These are phyloP conservation scores for Palythoa grandiflora DNA, from an alignment of 92 coral and sea anemone genomes.

Conservation along the genomic window DNA sequence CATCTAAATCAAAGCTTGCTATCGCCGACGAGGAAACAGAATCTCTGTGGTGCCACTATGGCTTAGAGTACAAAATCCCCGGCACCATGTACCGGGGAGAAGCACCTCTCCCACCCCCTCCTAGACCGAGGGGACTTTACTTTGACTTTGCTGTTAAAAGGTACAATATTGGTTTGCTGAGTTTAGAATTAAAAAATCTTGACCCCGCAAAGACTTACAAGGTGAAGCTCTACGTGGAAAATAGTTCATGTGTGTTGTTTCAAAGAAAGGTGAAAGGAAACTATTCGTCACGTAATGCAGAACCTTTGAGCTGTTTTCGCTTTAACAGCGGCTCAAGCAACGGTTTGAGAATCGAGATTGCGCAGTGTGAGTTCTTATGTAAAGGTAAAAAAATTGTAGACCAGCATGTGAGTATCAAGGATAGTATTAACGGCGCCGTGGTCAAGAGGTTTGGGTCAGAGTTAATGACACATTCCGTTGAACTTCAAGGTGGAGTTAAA, in stretches of 20 bases:
- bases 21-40: slow-evolving; percentile 44
- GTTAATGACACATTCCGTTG: slow-evolving; percentile 16
- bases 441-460: slow-evolving; percentile 25
- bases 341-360: slow-evolving; percentile 24
- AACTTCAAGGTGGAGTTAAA: slow-evolving; percentile 9
- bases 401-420: slow-evolving; percentile 5
- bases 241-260: slow-evolving; percentile 31
- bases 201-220: slow-evolving; percentile 15
- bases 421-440: slow-evolving; percentile 7
- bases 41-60: slow-evolving; percentile 38
- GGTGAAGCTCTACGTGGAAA: slow-evolving; percentile 29
- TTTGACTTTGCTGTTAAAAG: slow-evolving; percentile 10
- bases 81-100: slow-evolving; percentile 69
- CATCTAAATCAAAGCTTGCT: slow-evolving; percentile 45
- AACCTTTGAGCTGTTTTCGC: slow-evolving; percentile 39
- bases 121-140: slow-evolving; percentile 25
- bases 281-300: background rate
- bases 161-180: slow-evolving; percentile 36
- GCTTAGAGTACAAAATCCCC: slow-evolving; percentile 43
- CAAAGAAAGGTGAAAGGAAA: slow-evolving; percentile 24
- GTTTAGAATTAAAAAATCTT: slow-evolving; percentile 23
- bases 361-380: slow-evolving; percentile 11
- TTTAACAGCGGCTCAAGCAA: slow-evolving; percentile 10
- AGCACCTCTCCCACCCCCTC: slow-evolving; percentile 37
- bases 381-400: slow-evolving; percentile 8